Base-by-base conservation (phyloP, 2,113 vertebrate genomes). In the Podocnemis expansa region DNA sequence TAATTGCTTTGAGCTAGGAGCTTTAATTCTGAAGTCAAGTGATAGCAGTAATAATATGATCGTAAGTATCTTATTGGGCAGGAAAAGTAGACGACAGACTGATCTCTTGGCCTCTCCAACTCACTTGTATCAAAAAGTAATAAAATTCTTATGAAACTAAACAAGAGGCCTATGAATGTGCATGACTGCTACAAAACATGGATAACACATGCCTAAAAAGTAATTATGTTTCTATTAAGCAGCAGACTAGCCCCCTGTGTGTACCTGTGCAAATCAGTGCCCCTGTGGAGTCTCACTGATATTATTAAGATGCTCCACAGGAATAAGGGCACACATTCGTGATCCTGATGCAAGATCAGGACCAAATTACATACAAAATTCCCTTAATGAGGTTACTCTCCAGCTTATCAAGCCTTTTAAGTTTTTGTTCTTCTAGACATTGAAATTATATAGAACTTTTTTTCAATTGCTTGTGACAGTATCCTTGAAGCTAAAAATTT, bases 331-430 rank as follows among this genome's bases (percentile, higher is more conserved):
- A 38, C 38, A 89, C 49, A 89, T 89, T 58, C 56, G 52, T 43
- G 60, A 10, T 93, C 89, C 88, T 80, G 80, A 58, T 7, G 55
- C 76, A 75, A 90, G 34, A n/a, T 88, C 81, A 70, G 93, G 92
- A 25, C 47, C 75, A 80, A 67, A 19, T 70, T 70, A 70, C n/a
- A 70, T 38, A 0, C 4, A 43, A 80, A 25, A 79, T 7, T 41
- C 41, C 16, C 41, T 76, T 29, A 76, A 45, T 14, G 25, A 45
- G 67, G 38, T 78, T 85, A 80, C 31, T 52, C 49, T 79, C 49
- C 17, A 34, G 31, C 47, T 79, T 93, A 88, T 70, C 75, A 55
- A 34, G 58, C 67, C 60, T 87, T 5, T 21, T 89, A 67, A 80
- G 29, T 84, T 63, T 22, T 38, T 31, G 54, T 82, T 86, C 84